These are phyloP conservation scores for Pangasius krempfi DNA, from an alignment of 2,797 vertebrate species.

Conservation along the genomic window DNA sequence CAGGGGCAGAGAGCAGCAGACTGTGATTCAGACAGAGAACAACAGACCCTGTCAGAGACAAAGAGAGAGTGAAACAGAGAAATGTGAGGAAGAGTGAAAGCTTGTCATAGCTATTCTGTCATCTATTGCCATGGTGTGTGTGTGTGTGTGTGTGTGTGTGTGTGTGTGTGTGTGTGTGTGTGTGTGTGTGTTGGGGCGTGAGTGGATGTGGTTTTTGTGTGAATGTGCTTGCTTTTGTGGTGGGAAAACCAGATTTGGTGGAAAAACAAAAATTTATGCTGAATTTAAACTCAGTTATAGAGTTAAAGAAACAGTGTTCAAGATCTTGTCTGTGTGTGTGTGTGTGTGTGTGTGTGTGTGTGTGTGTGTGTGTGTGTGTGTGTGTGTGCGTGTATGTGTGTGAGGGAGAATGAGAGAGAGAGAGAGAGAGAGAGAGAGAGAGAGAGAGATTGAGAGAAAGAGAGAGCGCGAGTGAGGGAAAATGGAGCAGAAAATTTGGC, in stretches of 20 bases:
- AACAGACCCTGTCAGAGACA: slow-evolving; percentile 16
- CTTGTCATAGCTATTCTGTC: slow-evolving; percentile 40
- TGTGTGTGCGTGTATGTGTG: slow-evolving; percentile 27
- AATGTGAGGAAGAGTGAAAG: slow-evolving; percentile 56
- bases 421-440: slow-evolving; percentile 17
- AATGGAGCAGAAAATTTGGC: slow-evolving; percentile 79
- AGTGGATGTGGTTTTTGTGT: too few species aligned
- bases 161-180: neutral
- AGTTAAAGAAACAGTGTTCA: too few species aligned
- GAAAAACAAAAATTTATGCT: too few species aligned
- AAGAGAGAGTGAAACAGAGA: slow-evolving; percentile 13
- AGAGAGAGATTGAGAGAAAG: slow-evolving; percentile 3
- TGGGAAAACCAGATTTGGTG: too few species aligned
- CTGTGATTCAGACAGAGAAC: slow-evolving; percentile 21
- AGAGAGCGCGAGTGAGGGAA: slow-evolving; percentile 45
- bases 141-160: too few species aligned
- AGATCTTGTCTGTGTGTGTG: too few species aligned
- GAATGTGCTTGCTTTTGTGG: too few species aligned
- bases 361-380: neutral
- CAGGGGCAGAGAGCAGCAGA: slow-evolving; percentile 3
- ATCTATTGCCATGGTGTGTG: slow-evolving; percentile 8
- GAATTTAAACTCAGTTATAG: too few species aligned
- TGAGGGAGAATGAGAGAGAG: slow-evolving; percentile 21
- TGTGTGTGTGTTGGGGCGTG: neutral
- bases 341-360: too few species aligned